Percentiles rank a stretch among this genome's conserved stretches.
These are phyloP conservation scores for Melipona beecheii DNA, from an alignment of 2,888 invertebrate species.

Conservation along the genomic window DNA sequence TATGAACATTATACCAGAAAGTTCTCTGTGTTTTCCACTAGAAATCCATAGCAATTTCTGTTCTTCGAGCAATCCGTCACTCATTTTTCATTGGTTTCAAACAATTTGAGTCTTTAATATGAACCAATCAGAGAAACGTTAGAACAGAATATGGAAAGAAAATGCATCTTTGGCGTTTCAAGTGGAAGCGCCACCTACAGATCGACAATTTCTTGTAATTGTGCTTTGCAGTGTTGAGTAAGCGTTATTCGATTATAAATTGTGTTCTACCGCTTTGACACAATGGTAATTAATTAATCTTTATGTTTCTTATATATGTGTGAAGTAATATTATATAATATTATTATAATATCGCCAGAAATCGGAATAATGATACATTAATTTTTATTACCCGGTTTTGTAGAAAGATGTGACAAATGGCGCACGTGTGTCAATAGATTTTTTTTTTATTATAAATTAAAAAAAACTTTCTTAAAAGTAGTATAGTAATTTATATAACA, in stretches of 20 bases:
- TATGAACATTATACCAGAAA: constrained; percentile 1
- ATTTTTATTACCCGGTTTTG: constrained; percentile 30
- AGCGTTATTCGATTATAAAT: constrained; percentile 26
- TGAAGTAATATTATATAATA: constrained; percentile 3
- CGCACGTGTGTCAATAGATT: constrained; percentile 73
- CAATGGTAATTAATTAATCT: constrained; percentile 59
- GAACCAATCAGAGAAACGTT: constrained; percentile 34
- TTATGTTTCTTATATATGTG: neutral
- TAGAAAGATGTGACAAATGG: constrained; percentile 73
- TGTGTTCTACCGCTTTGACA: constrained; percentile 9
- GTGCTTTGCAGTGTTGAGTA: constrained; percentile 31
- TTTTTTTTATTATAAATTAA: constrained; percentile 3
- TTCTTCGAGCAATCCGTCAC: neutral
- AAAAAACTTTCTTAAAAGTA: neutral
- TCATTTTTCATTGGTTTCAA: constrained; percentile 38
- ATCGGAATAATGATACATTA: neutral
- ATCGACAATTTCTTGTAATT: constrained; percentile 35
- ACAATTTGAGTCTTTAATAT: neutral
- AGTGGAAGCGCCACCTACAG: constrained; percentile 35
- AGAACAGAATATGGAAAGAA: constrained; percentile 15
- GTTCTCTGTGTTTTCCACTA: constrained; percentile 35
- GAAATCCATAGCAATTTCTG: constrained; percentile 10
- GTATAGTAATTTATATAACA: neutral
- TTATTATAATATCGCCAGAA: neutral
- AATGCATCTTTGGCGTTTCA: constrained; percentile 4